Percentiles rank a stretch among this genome's conserved stretches.
phyloP scores from a whole-genome alignment of 2,888 invertebrate species.

The Cryptocephalus primarius region DNA sequence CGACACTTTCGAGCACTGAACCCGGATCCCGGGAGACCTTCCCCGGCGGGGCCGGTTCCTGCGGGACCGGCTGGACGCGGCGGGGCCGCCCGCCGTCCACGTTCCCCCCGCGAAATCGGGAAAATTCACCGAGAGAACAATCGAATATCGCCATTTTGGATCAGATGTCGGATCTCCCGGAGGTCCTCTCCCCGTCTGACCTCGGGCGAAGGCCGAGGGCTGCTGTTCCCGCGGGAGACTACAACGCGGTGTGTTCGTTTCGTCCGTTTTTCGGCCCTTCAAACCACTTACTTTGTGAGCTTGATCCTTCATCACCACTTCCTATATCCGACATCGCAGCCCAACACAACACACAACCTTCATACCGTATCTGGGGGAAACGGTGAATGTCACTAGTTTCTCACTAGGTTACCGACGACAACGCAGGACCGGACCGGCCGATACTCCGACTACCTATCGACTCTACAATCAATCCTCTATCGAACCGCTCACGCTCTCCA shows the following conservation, averaged over 20 bases:
- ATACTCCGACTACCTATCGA: too few relatives aligned
- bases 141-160: slow-evolving; percentile 29
- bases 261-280: neutral
- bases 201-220: too few relatives aligned
- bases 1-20: slow-evolving; percentile 9
- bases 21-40: too few relatives aligned
- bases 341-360: neutral
- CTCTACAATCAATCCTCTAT: too few relatives aligned
- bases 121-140: slow-evolving; percentile 6
- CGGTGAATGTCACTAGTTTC: slow-evolving; percentile 18
- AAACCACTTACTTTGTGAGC: slow-evolving; percentile 65
- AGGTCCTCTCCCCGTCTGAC: slow-evolving; percentile 1
- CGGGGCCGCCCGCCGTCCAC: too few relatives aligned
- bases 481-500: too few relatives aligned
- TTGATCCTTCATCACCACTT: slow-evolving; percentile 68
- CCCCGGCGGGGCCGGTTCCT: too few relatives aligned
- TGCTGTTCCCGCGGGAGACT: too few relatives aligned
- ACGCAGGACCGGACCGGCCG: neutral
- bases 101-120: too few relatives aligned
- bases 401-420: neutral
- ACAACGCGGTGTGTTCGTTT: too few relatives aligned
- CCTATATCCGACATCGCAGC: slow-evolving; percentile 65
- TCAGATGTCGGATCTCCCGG: slow-evolving; percentile 25
- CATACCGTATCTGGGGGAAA: neutral
- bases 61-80: too few relatives aligned